phyloP scores from a whole-genome alignment of 2,797 vertebrate species.

The Rhinophrynus dorsalis region DNA sequence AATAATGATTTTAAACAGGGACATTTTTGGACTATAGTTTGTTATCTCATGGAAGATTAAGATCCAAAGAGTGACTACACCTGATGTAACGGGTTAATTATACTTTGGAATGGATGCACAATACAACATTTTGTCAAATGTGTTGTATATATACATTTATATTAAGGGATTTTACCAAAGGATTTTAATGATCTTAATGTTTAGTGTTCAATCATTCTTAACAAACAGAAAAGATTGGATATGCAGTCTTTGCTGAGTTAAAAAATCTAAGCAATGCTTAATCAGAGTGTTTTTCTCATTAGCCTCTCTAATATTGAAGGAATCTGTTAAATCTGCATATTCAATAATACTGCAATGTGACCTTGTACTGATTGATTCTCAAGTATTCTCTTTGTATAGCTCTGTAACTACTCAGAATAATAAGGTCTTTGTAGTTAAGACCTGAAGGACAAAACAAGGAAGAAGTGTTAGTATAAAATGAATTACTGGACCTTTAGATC shows the following conservation, averaged over 20 bases:
- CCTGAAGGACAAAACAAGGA: constrained; percentile 2
- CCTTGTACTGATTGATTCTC: constrained; percentile 36
- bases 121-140: too few relatives aligned
- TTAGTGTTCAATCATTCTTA: constrained; percentile 7
- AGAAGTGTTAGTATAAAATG: not conserved
- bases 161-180: too few relatives aligned
- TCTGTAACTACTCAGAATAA: constrained; percentile 7
- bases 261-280: constrained; percentile 27
- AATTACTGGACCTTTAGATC: too few relatives aligned
- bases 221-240: constrained; percentile 21
- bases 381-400: constrained; percentile 31
- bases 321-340: constrained; percentile 28
- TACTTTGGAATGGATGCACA: too few relatives aligned
- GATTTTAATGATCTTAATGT: too few relatives aligned
- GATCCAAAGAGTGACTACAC: too few relatives aligned
- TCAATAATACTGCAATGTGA: constrained; percentile 34
- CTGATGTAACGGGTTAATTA: too few relatives aligned
- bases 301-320: constrained; percentile 30
- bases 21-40: too few relatives aligned
- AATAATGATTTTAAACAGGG: too few relatives aligned
- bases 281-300: constrained; percentile 23
- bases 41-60: too few relatives aligned
- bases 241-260: constrained; percentile 18
- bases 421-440: not conserved
- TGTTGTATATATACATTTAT: too few relatives aligned